These are phyloP conservation scores for human DNA, from an alignment of 2,113 vertebrate species.

Conservation along the genomic window GRCh38 chr16:12991501-12992000, in stretches of 20 bases:
- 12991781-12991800: neutral
- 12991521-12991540: conserved; percentile 43
- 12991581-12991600: conserved; percentile 17
- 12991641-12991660: conserved; percentile 27
- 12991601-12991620: conserved; percentile 62
- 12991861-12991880: neutral
- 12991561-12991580: conserved; percentile 45
- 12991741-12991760: neutral
- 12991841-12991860: neutral
- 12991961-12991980: neutral
- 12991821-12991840: neutral
- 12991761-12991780: neutral
- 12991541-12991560: conserved; percentile 51
- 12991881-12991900: neutral
- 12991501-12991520: conserved; percentile 34
- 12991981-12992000: neutral
- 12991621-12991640: conserved; percentile 63
- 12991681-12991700: neutral
- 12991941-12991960: neutral
- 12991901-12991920: neutral
- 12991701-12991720: neutral
- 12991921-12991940: neutral
- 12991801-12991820: neutral
- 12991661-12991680: conserved; percentile 15
- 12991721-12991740: neutral